Conservation (phyloP, 2,113 vertebrate genomes). For the Urocynchramus pylzowi region DNA sequence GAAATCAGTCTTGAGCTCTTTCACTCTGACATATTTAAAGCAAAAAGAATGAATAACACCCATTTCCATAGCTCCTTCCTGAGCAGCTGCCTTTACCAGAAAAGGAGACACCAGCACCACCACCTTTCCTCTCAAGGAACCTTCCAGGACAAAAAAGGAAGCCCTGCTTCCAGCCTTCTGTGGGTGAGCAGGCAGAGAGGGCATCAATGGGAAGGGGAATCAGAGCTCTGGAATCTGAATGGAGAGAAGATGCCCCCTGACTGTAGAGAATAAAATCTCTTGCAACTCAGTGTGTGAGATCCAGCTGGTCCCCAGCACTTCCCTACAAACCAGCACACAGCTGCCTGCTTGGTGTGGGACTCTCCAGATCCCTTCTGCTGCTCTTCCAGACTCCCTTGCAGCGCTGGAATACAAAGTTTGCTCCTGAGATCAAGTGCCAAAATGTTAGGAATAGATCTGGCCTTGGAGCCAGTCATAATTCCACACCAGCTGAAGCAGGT, state of each 20-base stretch:
- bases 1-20: constrained; percentile 19
- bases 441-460: not conserved
- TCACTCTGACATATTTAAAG: not conserved
- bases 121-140: not conserved
- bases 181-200: not conserved
- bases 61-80: not conserved
- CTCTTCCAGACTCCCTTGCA: not conserved
- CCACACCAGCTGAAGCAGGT: not conserved
- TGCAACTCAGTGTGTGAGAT: not conserved
- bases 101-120: not conserved
- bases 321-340: not conserved
- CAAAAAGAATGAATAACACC: not conserved
- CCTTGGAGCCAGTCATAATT: not conserved
- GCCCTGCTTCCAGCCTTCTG: not conserved
- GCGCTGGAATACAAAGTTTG: not conserved
- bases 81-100: not conserved
- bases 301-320: not conserved
- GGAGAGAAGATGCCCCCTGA: not conserved
- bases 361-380: not conserved
- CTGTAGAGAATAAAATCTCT: not conserved
- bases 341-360: not conserved
- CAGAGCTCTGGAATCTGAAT: not conserved
- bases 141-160: not conserved
- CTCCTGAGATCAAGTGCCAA: not conserved
- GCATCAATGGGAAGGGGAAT: not conserved